phyloP scores from a whole-genome alignment of 2,888 invertebrate genomes.

The Agrypnus murinus region DNA sequence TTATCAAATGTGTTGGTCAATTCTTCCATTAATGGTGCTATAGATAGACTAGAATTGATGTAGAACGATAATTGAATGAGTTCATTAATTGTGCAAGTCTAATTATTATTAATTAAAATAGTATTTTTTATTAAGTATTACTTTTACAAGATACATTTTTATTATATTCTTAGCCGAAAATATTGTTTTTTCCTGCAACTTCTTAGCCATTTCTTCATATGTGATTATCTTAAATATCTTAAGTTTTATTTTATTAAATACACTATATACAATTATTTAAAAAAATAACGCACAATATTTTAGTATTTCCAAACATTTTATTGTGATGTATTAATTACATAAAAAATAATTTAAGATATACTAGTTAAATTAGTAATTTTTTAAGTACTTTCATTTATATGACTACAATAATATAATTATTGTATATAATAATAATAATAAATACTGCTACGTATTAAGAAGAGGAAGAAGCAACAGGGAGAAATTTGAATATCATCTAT shows the following conservation, averaged over 20 bases:
- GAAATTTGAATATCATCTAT: not conserved
- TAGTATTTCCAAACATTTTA: slow-evolving; percentile 26
- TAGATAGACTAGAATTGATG: too few species aligned
- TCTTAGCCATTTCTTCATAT: slow-evolving; percentile 25
- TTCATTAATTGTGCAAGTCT: too few species aligned
- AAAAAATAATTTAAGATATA: slow-evolving; percentile 36
- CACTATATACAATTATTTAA: not conserved
- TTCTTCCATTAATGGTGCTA: too few species aligned
- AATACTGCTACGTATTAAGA: slow-evolving; percentile 24
- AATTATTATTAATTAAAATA: too few species aligned
- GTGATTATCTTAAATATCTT: slow-evolving; percentile 18
- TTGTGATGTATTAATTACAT: slow-evolving; percentile 43
- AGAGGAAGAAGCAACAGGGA: not conserved
- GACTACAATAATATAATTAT: too few species aligned
- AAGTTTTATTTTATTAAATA: slow-evolving; percentile 3
- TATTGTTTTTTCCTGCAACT: too few species aligned
- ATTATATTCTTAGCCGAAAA: too few species aligned
- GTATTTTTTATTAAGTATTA: too few species aligned
- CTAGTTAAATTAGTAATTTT: slow-evolving; percentile 1
- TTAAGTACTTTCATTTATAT: slow-evolving; percentile 37
- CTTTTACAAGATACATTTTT: too few species aligned
- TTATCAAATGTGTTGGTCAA: too few species aligned
- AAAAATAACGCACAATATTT: slow-evolving; percentile 4
- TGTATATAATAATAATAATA: too few species aligned
- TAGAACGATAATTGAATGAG: too few species aligned